Percentiles rank a stretch among this genome's conserved stretches.
These are phyloP conservation scores for Virgularia gustaviana DNA, from an alignment of 92 coral and sea anemone genomes.

Conservation along the genomic window DNA sequence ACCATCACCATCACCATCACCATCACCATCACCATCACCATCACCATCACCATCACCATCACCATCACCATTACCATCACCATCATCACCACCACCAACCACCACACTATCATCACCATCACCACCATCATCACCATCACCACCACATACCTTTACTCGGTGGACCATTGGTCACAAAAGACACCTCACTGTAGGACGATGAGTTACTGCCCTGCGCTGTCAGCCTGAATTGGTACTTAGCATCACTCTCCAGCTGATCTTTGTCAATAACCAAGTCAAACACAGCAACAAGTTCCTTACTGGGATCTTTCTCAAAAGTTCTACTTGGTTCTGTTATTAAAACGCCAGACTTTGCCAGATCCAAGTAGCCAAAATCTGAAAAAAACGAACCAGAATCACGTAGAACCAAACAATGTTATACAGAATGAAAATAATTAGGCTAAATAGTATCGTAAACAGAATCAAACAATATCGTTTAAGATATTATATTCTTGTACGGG, in stretches of 20 bases:
- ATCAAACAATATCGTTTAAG: too few relatives aligned
- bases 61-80: background rate
- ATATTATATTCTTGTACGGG: too few relatives aligned
- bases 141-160: conserved; percentile 60
- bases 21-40: too few relatives aligned
- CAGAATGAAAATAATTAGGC: too few relatives aligned
- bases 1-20: too few relatives aligned
- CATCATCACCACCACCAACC: conserved; percentile 42
- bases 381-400: too few relatives aligned
- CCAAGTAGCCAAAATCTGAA: conserved; percentile 56
- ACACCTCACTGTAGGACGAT: conserved; percentile 56
- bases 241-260: conserved; percentile 46
- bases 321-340: conserved; percentile 2
- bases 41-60: background rate
- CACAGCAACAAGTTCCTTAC: conserved; percentile 8
- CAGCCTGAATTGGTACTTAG: conserved; percentile 52
- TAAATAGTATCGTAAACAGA: too few relatives aligned
- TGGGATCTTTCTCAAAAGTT: conserved; percentile 17
- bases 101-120: conserved; percentile 1
- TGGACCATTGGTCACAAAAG: conserved; percentile 57
- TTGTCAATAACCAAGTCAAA: conserved; percentile 44
- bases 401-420: too few relatives aligned
- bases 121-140: background rate
- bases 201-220: conserved; percentile 54
- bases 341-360: conserved; percentile 39